Conservation (phyloP, 2,797 vertebrate species). For the Cacajao melanocephalus region DNA sequence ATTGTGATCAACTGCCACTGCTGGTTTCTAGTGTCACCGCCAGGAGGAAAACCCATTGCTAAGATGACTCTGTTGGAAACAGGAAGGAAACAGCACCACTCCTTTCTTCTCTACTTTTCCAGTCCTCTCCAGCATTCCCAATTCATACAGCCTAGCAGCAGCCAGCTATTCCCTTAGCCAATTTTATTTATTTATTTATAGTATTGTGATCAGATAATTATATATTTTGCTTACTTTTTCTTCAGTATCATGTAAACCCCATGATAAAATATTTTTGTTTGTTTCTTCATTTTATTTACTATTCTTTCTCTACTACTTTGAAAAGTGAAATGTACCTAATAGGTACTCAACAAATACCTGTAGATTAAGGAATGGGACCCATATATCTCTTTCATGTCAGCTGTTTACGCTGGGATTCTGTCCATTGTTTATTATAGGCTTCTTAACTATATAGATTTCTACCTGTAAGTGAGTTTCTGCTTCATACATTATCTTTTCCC, state of each 20-base stretch:
- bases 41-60: neutral
- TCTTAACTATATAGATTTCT: neutral
- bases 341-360: accelerated
- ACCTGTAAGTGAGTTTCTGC: neutral
- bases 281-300: neutral
- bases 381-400: neutral
- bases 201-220: neutral
- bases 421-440: neutral
- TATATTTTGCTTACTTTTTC: neutral
- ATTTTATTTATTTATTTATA: neutral
- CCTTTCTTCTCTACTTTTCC: neutral
- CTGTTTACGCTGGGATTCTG: neutral
- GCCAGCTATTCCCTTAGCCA: neutral
- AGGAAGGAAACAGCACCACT: neutral
- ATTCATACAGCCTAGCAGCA: neutral
- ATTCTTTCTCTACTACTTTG: neutral
- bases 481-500: neutral
- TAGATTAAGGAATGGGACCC: neutral
- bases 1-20: neutral
- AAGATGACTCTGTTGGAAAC: neutral
- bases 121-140: neutral
- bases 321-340: neutral
- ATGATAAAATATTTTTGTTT: neutral
- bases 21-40: neutral
- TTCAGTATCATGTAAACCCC: neutral